phyloP scores from a whole-genome alignment of 2,888 invertebrate species.

The Chouioia cunea region DNA sequence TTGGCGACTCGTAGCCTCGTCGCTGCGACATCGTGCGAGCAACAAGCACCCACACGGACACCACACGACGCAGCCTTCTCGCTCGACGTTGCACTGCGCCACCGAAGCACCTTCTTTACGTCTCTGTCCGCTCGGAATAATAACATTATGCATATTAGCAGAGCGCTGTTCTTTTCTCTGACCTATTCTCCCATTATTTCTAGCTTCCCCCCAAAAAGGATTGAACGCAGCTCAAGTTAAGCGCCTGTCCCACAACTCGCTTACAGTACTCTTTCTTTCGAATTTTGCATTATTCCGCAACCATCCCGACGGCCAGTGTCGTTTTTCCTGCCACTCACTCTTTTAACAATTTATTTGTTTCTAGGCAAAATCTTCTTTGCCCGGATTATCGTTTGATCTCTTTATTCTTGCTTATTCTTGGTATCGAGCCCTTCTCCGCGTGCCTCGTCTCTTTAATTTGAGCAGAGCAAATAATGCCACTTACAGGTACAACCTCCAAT shows the following conservation, averaged over 20 bases:
- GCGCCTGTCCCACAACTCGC: constrained; percentile 6
- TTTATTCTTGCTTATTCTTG: too few relatives aligned
- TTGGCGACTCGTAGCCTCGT: too few relatives aligned
- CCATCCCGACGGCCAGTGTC: constrained; percentile 3
- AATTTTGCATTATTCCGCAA: neutral
- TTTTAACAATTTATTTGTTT: neutral
- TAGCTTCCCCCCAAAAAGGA: constrained; percentile 25
- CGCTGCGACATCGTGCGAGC: too few relatives aligned
- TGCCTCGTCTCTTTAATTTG: too few relatives aligned
- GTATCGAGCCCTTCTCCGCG: too few relatives aligned
- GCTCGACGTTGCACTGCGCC: neutral
- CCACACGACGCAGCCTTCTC: neutral
- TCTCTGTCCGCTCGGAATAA: constrained; percentile 63
- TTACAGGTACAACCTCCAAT: too few relatives aligned
- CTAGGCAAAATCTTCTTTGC: too few relatives aligned
- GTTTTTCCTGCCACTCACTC: neutral
- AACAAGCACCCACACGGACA: constrained; percentile 12
- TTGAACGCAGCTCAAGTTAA: constrained; percentile 28
- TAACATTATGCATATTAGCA: constrained; percentile 53
- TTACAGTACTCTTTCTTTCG: too few relatives aligned
- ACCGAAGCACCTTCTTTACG: constrained; percentile 30
- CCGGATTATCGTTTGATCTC: too few relatives aligned
- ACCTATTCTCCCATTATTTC: constrained; percentile 3
- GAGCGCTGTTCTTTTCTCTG: constrained; percentile 37
- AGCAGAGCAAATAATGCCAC: too few relatives aligned